phyloP scores from a whole-genome alignment of 2,113 vertebrate species.

The Neolamprologus sp. region DNA sequence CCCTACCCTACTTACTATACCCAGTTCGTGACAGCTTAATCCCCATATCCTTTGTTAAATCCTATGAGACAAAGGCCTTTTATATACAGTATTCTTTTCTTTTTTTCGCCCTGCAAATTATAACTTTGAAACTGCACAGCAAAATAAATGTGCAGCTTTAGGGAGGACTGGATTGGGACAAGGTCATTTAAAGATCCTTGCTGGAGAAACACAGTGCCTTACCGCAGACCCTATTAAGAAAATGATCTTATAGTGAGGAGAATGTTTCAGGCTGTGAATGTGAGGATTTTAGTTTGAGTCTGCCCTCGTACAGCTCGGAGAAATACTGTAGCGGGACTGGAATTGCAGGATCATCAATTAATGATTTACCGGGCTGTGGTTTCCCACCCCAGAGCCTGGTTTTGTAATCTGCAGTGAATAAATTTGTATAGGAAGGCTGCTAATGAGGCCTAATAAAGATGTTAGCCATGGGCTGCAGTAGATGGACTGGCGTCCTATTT shows the following conservation, averaged over 20 bases:
- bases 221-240: not conserved
- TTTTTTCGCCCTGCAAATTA: not conserved
- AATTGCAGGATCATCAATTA: constrained; percentile 60
- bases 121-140: not conserved
- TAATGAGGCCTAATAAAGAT: constrained; percentile 63
- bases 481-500: constrained; percentile 46
- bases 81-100: not conserved
- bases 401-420: constrained; percentile 59
- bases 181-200: constrained; percentile 11
- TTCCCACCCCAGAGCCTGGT: constrained; percentile 49
- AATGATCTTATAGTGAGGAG: not conserved
- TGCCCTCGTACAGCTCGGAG: constrained; percentile 4
- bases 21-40: constrained; percentile 32
- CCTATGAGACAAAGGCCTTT: constrained; percentile 17
- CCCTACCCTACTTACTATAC: constrained; percentile 10
- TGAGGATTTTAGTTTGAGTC: constrained; percentile 11
- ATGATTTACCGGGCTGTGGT: constrained; percentile 46
- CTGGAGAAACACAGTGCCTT: not conserved
- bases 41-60: constrained; percentile 26
- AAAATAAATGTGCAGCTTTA: constrained; percentile 6
- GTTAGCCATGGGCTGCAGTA: constrained; percentile 37
- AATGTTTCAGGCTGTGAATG: not conserved
- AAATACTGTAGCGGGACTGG: constrained; percentile 7
- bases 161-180: constrained; percentile 14
- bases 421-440: constrained; percentile 55